Conservation (phyloP, 2,888 invertebrate species). For the Eugnorisma glareosa region DNA sequence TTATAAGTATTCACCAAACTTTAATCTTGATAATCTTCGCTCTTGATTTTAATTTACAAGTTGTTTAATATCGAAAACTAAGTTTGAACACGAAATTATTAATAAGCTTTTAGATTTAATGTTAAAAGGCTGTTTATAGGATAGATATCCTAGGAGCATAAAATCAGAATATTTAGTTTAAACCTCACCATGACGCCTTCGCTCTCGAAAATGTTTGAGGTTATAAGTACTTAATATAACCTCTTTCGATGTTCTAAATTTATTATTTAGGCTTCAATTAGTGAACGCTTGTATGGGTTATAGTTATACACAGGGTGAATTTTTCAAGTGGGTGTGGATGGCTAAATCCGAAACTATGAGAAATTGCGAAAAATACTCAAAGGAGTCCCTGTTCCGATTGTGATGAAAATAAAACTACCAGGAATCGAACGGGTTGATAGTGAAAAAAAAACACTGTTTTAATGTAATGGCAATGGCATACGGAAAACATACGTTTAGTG, state of each 20-base stretch:
- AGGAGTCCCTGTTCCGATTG: not conserved
- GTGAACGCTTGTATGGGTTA: not conserved
- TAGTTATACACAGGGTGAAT: too few species aligned
- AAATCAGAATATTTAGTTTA: constrained; percentile 8
- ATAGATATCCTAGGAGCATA: constrained; percentile 4
- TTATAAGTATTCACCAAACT: constrained; percentile 13
- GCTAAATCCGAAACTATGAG: not conserved
- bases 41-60: constrained; percentile 29
- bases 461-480: too few species aligned
- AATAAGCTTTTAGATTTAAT: constrained; percentile 21
- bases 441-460: too few species aligned
- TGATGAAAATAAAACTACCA: too few species aligned
- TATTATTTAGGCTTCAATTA: constrained; percentile 20
- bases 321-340: not conserved
- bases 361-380: not conserved
- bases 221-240: constrained; percentile 11
- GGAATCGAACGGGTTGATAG: too few species aligned
- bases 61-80: constrained; percentile 21
- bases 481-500: too few species aligned
- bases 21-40: constrained; percentile 4
- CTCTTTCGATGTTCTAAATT: not conserved
- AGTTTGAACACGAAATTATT: constrained; percentile 29
- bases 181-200: constrained; percentile 18
- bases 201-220: not conserved
- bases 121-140: constrained; percentile 12